A percentile compares a stretch with the other conserved stretches of the same genome.
Conservation (phyloP, 1,140 invertebrate genomes). For the Penaeus chinensis region DNA sequence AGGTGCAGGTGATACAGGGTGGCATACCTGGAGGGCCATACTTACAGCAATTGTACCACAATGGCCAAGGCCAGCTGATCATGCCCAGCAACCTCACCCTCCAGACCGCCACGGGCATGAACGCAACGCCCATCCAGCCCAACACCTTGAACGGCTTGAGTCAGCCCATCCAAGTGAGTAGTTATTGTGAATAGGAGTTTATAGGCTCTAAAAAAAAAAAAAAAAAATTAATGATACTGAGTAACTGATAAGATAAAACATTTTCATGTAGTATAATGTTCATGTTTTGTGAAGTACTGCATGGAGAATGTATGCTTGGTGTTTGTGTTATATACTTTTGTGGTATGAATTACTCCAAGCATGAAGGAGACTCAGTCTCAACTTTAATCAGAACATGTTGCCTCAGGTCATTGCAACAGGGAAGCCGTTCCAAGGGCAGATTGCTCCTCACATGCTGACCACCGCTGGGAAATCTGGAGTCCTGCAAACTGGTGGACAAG, state of each 20-base stretch:
- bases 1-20: conserved; percentile 85
- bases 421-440: conserved; percentile 83
- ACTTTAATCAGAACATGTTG: no score
- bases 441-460: conserved; percentile 83
- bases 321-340: no score
- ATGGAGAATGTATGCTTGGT: no score
- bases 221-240: neutral
- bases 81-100: conserved; percentile 83
- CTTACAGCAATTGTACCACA: conserved; percentile 81
- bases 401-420: conserved; percentile 74
- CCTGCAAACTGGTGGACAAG: conserved; percentile 52
- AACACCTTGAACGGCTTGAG: conserved; percentile 75
- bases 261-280: neutral
- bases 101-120: conserved; percentile 69
- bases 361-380: no score
- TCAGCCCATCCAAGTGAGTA: conserved; percentile 79
- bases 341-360: no score
- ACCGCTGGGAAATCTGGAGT: conserved; percentile 74
- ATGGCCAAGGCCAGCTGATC: conserved; percentile 80
- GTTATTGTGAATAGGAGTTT: conserved; percentile 67
- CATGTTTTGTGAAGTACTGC: neutral
- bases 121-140: conserved; percentile 54
- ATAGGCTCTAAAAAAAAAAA: neutral
- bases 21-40: conserved; percentile 82
- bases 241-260: no score